Evolutionary conservation across 2,888 invertebrate species (phyloP).

Genomic region (Scaptodrosophila latifasciaeformis): DNA sequence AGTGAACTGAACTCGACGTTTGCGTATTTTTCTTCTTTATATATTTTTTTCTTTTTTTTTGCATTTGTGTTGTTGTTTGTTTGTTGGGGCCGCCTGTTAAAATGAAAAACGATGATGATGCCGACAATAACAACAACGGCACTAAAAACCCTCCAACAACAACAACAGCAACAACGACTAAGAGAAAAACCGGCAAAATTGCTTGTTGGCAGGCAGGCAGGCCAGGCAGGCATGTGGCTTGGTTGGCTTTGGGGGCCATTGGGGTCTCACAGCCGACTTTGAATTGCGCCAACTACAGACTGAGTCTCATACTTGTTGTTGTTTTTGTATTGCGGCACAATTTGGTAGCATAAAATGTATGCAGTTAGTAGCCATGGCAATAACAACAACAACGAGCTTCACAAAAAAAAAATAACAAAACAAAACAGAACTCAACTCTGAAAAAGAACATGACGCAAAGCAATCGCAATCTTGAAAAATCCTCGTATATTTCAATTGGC

Average conservation of each 20-base stretch:
- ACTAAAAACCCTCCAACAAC: conserved; percentile 26
- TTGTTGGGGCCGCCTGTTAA: conserved; percentile 33
- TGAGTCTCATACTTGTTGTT: conserved; percentile 7
- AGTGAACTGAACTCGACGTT: conserved; percentile 22
- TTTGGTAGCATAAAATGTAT: conserved; percentile 32
- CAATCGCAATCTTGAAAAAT: too few species aligned
- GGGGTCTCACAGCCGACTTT: conserved; percentile 3
- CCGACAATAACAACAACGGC: conserved; percentile 20
- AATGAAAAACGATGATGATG: conserved; percentile 47
- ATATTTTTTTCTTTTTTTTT: conserved; percentile 31
- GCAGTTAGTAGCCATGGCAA: conserved; percentile 10
- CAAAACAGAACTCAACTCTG: too few species aligned
- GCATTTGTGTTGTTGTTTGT: conserved; percentile 23
- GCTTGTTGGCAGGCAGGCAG: conserved; percentile 26
- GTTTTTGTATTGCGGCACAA: conserved; percentile 23
- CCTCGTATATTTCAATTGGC: too few species aligned
- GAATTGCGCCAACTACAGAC: not conserved
- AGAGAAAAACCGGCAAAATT: conserved; percentile 41
- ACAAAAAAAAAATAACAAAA: too few species aligned
- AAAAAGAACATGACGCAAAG: not conserved
- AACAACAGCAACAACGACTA: conserved; percentile 24
- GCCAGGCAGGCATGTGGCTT: conserved; percentile 19
- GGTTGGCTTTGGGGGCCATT: not conserved
- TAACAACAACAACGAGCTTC: conserved; percentile 2
- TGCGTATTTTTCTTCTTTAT: conserved; percentile 36